phyloP scores from a whole-genome alignment of 2,113 vertebrate species.

The Dermatemys mawii region DNA sequence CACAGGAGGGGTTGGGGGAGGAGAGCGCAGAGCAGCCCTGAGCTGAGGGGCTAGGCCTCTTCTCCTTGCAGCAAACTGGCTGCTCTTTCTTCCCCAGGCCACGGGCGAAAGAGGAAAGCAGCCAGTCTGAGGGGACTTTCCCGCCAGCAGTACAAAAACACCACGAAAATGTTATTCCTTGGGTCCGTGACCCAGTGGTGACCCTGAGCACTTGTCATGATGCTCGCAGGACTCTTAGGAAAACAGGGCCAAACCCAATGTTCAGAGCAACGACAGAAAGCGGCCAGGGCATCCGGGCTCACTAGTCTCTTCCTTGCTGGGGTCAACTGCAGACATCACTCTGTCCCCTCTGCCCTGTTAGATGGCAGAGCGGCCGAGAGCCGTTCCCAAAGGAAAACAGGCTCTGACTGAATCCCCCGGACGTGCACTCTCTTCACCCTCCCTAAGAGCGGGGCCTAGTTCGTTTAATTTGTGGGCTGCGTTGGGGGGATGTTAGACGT shows the following conservation, averaged over 20 bases:
- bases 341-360: background rate
- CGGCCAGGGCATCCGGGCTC: background rate
- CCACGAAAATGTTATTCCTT: background rate
- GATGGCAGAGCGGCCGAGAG: background rate
- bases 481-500: background rate
- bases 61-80: background rate
- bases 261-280: rapidly evolving
- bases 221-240: background rate
- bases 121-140: background rate
- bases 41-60: background rate
- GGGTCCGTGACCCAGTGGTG: background rate
- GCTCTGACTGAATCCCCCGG: background rate
- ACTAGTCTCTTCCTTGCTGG: background rate
- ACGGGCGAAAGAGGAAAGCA: background rate
- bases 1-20: background rate
- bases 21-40: background rate
- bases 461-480: background rate
- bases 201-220: background rate
- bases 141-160: background rate
- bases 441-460: background rate
- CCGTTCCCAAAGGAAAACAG: background rate
- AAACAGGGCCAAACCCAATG: rapidly evolving
- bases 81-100: background rate
- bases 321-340: background rate
- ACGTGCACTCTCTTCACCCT: background rate